A percentile compares a stretch with the other conserved stretches of the same genome.
phyloP scores from a whole-genome alignment of 1,140 invertebrate species.

The Marisa cornuarietis region DNA sequence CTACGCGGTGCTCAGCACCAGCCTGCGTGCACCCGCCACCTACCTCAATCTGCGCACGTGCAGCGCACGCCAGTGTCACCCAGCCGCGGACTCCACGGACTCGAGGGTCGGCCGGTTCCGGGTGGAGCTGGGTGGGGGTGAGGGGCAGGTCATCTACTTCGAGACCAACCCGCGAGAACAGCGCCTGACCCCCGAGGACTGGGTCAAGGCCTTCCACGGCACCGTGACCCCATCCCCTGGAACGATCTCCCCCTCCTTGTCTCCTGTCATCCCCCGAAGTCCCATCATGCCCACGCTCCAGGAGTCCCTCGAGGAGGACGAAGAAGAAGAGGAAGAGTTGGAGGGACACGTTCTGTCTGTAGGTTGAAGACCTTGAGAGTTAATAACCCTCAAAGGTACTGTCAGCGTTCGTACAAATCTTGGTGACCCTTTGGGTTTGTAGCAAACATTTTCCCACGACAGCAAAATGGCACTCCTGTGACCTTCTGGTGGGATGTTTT shows the following conservation, averaged over 20 bases:
- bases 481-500: too few species aligned
- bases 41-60: slow-evolving; percentile 25
- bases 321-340: slow-evolving; percentile 14
- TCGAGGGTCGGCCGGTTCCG: background rate
- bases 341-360: background rate
- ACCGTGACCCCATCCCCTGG: background rate
- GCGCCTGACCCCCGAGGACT: slow-evolving; percentile 1
- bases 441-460: too few species aligned
- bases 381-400: background rate
- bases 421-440: background rate
- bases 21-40: slow-evolving; percentile 16
- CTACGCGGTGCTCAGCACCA: slow-evolving; percentile 12
- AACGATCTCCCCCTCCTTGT: slow-evolving; percentile 16
- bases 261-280: slow-evolving; percentile 17
- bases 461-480: background rate
- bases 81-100: background rate
- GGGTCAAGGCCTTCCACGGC: slow-evolving; percentile 17
- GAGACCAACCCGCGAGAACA: slow-evolving; percentile 1
- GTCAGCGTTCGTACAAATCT: background rate
- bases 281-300: slow-evolving; percentile 21
- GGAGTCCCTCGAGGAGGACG: slow-evolving; percentile 18
- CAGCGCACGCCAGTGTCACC: background rate
- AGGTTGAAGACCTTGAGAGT: background rate
- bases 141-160: slow-evolving; percentile 22
- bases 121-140: slow-evolving; percentile 17